Evolutionary conservation across 2,797 vertebrate species (phyloP).

Genomic region (Numenius phaeopus): DNA sequence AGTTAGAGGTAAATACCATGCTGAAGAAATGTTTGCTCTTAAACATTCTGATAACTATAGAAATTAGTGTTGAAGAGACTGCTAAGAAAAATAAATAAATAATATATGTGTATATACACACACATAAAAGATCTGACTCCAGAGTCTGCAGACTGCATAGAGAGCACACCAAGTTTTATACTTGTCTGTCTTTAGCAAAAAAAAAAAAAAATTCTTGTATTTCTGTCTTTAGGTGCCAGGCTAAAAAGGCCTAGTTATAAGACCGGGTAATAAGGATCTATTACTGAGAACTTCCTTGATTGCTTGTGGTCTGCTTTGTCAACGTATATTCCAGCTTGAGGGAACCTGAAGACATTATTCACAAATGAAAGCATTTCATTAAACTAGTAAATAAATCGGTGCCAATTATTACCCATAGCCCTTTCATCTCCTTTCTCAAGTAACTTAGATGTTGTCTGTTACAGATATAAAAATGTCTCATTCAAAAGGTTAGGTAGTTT

Average conservation of each 20-base stretch:
- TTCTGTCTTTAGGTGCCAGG: not conserved
- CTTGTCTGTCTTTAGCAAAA: not conserved
- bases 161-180: not conserved
- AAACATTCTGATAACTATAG: not conserved
- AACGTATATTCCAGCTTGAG: not conserved
- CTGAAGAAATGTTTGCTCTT: not conserved
- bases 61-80: not conserved
- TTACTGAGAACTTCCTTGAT: not conserved
- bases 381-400: not conserved
- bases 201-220: not conserved
- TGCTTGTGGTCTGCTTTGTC: not conserved
- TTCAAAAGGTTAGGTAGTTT: not conserved
- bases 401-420: not conserved
- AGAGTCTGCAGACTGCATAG: not conserved
- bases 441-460: not conserved
- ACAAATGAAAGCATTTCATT: not conserved
- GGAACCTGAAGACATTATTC: not conserved
- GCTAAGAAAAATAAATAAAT: not conserved
- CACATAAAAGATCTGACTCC: not conserved
- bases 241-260: not conserved
- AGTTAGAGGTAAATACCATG: not conserved
- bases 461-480: not conserved
- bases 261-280: not conserved
- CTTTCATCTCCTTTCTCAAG: not conserved
- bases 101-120: fast-evolving